Conservation (phyloP, 2,888 invertebrate species). For the Thecophora atra region DNA sequence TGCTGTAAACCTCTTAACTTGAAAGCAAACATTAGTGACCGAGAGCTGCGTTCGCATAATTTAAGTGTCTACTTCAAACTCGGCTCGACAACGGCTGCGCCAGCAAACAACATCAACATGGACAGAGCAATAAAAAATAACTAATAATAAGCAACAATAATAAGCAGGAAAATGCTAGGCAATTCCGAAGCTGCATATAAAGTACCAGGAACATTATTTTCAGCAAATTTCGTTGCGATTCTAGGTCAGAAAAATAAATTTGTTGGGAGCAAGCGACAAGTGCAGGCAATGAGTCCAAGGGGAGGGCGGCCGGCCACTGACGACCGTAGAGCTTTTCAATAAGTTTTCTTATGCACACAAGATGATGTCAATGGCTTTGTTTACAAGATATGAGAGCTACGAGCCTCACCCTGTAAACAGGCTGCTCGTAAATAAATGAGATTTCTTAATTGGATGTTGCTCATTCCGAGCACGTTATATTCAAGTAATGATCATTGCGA, state of each 20-base stretch:
- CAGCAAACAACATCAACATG: not conserved
- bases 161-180: not conserved
- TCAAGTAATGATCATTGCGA: not conserved
- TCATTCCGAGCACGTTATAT: not conserved
- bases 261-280: constrained; percentile 2
- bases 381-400: constrained; percentile 12
- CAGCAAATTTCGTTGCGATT: constrained; percentile 20
- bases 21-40: constrained; percentile 35
- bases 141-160: not conserved
- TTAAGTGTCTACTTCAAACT: not conserved
- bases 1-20: constrained; percentile 24
- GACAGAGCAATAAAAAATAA: not conserved
- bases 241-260: constrained; percentile 34
- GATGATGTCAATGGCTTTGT: constrained; percentile 26
- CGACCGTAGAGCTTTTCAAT: not conserved
- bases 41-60: constrained; percentile 35
- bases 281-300: not conserved
- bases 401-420: not conserved
- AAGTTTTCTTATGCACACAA: constrained; percentile 11
- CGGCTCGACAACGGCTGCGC: not conserved
- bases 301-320: not conserved
- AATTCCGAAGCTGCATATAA: not conserved
- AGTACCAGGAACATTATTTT: not conserved
- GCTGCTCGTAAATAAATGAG: not conserved
- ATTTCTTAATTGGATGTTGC: not conserved